Conservation (phyloP, 2,797 vertebrate species). For the Echeneis naucrates region DNA sequence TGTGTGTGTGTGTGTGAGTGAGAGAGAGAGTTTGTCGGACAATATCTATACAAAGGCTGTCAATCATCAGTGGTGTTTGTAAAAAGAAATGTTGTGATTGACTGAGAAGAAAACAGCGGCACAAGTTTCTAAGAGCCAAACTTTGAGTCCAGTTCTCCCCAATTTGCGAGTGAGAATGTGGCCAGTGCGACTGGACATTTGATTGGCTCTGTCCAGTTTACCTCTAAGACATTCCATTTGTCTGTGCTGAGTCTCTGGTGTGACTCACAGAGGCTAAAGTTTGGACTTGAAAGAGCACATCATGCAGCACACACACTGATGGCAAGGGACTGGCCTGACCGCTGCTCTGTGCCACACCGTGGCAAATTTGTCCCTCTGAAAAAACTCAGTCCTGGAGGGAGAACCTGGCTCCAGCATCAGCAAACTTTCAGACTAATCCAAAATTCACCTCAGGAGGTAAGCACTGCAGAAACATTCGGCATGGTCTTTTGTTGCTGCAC, state of each 20-base stretch:
- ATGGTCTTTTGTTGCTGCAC: neutral
- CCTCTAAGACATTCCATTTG: conserved; percentile 6
- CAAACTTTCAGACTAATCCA: neutral
- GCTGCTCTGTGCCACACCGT: neutral
- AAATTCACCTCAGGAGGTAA: neutral
- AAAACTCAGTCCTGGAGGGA: neutral
- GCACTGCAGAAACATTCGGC: neutral
- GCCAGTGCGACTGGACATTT: conserved; percentile 14
- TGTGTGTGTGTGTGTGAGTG: conserved; percentile 3
- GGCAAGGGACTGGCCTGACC: neutral
- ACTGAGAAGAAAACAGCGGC: neutral
- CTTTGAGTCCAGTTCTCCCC: neutral
- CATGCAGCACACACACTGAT: neutral
- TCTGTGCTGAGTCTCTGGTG: neutral
- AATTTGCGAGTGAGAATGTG: neutral
- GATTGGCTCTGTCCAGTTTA: conserved; percentile 8
- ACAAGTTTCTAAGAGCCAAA: neutral
- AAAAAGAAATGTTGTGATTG: conserved; percentile 1
- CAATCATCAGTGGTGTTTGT: conserved; percentile 3
- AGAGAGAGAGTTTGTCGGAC: neutral
- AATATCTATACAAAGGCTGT: conserved; percentile 6
- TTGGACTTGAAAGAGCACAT: conserved; percentile 1
- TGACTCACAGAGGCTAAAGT: conserved; percentile 12
- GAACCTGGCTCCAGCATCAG: neutral
- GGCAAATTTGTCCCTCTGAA: neutral